Evolutionary conservation across 2,888 invertebrate genomes (phyloP).

Genomic region (Axea sp.): DNA sequence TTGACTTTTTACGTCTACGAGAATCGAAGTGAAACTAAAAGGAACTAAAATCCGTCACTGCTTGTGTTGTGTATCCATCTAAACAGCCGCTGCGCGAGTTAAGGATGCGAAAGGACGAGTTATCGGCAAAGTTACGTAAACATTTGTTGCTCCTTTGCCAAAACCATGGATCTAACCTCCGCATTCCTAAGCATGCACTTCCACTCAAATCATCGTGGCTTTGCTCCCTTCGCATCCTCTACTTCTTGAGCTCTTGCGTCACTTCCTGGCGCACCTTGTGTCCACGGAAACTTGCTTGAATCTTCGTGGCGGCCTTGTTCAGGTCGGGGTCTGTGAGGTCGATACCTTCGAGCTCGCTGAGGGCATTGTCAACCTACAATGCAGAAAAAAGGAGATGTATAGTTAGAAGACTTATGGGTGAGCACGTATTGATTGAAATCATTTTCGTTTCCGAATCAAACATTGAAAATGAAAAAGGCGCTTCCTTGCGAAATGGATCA

Average conservation of each 20-base stretch:
- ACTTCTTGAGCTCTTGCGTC: conserved; percentile 66
- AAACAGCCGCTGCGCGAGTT: conserved; percentile 26
- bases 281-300: conserved; percentile 94
- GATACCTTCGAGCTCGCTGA: conserved; percentile 89
- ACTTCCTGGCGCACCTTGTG: conserved; percentile 91
- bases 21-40: conserved; percentile 52
- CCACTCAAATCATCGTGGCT: conserved; percentile 9
- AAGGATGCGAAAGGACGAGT: conserved; percentile 15
- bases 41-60: conserved; percentile 49
- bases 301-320: conserved; percentile 94
- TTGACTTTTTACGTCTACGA: conserved; percentile 38
- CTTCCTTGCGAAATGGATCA: too few species aligned
- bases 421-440: too few species aligned
- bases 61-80: conserved; percentile 33
- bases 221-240: conserved; percentile 39
- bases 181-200: conserved; percentile 19
- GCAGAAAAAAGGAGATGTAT: too few species aligned
- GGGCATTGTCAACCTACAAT: conserved; percentile 74
- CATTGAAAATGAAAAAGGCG: too few species aligned
- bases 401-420: too few species aligned
- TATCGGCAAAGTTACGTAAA: neutral
- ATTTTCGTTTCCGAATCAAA: too few species aligned
- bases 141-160: neutral
- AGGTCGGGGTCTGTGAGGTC: conserved; percentile 92
- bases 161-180: neutral